Evolutionary conservation across 2,113 vertebrate genomes (phyloP).

Genomic region (Arvicanthis niloticus): DNA sequence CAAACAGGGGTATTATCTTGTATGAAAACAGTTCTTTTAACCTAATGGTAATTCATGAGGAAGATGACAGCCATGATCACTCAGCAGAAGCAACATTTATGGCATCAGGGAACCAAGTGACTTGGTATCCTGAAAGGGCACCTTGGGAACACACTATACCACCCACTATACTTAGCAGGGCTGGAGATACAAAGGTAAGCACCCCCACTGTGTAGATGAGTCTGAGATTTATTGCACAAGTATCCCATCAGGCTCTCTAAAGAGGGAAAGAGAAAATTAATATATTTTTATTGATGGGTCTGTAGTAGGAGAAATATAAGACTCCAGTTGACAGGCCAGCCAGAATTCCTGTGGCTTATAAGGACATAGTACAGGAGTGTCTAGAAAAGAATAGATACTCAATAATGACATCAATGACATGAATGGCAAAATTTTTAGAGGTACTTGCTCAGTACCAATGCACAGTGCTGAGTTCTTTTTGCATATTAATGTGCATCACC

Average conservation of each 20-base stretch:
- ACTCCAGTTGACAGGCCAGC: not conserved
- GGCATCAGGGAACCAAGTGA: not conserved
- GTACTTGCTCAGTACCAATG: not conserved
- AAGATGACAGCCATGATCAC: not conserved
- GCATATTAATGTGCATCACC: not conserved
- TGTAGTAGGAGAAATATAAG: not conserved
- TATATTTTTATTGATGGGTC: constrained; percentile 16
- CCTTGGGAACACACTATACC: no score
- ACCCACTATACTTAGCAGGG: not conserved
- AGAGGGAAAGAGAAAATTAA: not conserved
- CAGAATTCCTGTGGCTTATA: not conserved
- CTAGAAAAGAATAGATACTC: not conserved
- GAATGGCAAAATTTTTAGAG: not conserved
- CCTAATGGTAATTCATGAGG: not conserved
- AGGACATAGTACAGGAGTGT: not conserved
- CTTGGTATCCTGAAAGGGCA: not conserved
- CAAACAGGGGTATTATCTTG: not conserved
- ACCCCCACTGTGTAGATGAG: not conserved
- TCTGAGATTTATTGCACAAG: not conserved
- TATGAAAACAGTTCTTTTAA: not conserved
- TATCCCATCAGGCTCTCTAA: not conserved
- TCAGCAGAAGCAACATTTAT: no score
- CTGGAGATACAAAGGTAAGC: not conserved
- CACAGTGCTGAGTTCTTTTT: not conserved
- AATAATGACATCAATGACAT: constrained; percentile 6